Percentiles rank a stretch among this genome's conserved stretches.
Evolutionary conservation across 2,113 vertebrate species (phyloP).

Genomic region (Zingel zingel): DNA sequence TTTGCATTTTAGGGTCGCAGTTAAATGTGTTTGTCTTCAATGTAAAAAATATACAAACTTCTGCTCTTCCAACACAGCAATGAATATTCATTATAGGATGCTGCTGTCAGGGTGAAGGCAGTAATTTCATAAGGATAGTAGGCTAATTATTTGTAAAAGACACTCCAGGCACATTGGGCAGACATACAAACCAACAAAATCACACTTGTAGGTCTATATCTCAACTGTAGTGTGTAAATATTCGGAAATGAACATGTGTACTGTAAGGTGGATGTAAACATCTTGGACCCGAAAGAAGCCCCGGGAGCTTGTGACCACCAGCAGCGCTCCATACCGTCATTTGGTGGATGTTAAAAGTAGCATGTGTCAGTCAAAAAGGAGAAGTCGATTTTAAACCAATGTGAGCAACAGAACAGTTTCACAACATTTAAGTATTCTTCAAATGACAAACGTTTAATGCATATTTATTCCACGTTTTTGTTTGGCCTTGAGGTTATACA

Average conservation of each 20-base stretch:
- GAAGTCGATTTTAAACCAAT: background rate
- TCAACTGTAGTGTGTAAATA: background rate
- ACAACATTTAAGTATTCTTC: background rate
- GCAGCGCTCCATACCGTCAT: background rate
- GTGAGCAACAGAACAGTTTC: background rate
- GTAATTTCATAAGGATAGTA: constrained; percentile 7
- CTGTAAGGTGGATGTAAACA: background rate
- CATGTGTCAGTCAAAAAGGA: background rate
- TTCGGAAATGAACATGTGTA: background rate
- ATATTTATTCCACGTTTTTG: background rate
- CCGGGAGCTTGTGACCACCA: background rate
- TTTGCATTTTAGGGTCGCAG: background rate
- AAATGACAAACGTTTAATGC: background rate
- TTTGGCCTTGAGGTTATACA: background rate
- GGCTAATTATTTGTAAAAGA: constrained; percentile 12
- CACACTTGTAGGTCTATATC: background rate
- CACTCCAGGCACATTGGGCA: background rate
- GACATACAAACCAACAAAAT: background rate
- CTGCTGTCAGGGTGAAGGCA: background rate
- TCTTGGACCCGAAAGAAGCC: background rate
- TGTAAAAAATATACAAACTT: background rate
- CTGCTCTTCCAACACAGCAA: background rate
- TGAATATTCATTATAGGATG: constrained; percentile 25
- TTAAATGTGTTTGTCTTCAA: background rate
- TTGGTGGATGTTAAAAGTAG: no score